Evolutionary conservation across 23 tunicate species (phyloP), one percentile per base, ranked within the genome.

Genomic region (Clavelina lepadiformis): DNA sequence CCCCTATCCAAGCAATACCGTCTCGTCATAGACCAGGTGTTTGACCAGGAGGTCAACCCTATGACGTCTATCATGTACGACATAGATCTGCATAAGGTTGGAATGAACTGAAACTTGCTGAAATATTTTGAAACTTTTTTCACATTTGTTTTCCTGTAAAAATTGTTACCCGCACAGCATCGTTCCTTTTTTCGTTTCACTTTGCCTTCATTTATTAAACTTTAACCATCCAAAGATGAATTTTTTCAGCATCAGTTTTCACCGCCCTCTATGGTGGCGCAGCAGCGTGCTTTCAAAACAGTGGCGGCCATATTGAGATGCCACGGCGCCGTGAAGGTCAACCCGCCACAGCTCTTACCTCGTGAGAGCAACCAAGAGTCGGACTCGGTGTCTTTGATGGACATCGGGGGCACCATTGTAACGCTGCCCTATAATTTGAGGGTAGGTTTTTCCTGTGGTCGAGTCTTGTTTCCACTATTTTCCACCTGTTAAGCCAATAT

Each of bases 1-100:
- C 79, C 79, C 13, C 69, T 61, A 28, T 61, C 79, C 0, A 37
- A 36, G 3, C 61, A 31, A 4, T 59, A 73, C 23, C 27, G 60
- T 28, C n/a, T 35, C 19, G 47, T 73, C 13, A 51, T 73, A 46
- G 35, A 45, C n/a, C 71, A 73, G 62, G 7, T 61, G 5, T 73
- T 73, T 38, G 8, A 31, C 29, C 79, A 38, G n/a, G 47, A 36
- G 0, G 70, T 61, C 28, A 30, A 37, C 11, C 44, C 46, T 1
- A 41, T 41, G 5, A 57, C 32, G 21, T 61, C 63, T 30, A 57
- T 35, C 18, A 26, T 73, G 18, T 73, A 73, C 35, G 79, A 73
- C 23, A 61, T 73, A 38, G 79, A 73, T 62, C 20, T 71, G 1
- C 76, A 56, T 60, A 68, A 68, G 61, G 73, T 68, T 11, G 0